Percentiles rank a stretch among this genome's conserved stretches.
phyloP scores from a whole-genome alignment of 2,888 invertebrate genomes.

The Melieria crassipennis region DNA sequence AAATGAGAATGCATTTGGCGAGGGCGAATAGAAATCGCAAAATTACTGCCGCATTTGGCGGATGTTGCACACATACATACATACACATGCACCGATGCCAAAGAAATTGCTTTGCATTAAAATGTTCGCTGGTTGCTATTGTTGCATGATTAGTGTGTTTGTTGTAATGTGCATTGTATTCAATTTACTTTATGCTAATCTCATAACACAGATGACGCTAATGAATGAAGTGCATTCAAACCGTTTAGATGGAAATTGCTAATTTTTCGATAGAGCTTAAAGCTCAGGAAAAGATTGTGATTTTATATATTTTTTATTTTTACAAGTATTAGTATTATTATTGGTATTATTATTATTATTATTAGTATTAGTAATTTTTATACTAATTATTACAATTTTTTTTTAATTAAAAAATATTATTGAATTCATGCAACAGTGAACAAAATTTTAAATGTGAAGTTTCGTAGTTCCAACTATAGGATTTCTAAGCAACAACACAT shows the following conservation, averaged over 20 bases:
- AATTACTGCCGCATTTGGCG: not conserved
- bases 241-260: not conserved
- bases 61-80: conserved; percentile 9
- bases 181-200: conserved; percentile 3
- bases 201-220: not conserved
- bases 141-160: not conserved
- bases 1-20: too few relatives aligned
- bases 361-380: too few relatives aligned
- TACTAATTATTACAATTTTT: too few relatives aligned
- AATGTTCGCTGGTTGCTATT: not conserved
- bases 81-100: not conserved
- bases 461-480: too few relatives aligned
- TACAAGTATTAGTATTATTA: too few relatives aligned
- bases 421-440: too few relatives aligned
- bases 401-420: too few relatives aligned
- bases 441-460: too few relatives aligned
- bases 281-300: not conserved
- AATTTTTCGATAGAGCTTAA: too few relatives aligned
- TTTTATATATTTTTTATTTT: not conserved
- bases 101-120: not conserved
- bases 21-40: too few relatives aligned
- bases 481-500: too few relatives aligned
- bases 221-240: not conserved
- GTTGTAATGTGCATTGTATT: conserved; percentile 6
- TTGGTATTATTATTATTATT: too few relatives aligned